Evolutionary conservation across 2,113 vertebrate genomes (phyloP).

Genomic region (Phylloscopus whistleri): DNA sequence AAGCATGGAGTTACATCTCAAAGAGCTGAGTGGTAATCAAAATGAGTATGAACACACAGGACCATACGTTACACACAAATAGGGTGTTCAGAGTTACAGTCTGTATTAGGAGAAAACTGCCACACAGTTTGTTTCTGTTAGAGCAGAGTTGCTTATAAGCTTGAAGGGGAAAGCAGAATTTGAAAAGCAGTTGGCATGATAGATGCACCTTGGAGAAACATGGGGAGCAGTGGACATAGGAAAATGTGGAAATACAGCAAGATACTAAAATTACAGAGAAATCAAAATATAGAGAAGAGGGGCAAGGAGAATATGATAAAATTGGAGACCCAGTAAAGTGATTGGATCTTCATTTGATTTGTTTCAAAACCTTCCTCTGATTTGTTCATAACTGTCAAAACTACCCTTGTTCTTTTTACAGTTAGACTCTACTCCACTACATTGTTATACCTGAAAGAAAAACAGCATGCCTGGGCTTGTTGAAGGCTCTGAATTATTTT

Average conservation of each 20-base stretch:
- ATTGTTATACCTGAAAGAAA: neutral
- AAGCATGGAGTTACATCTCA: neutral
- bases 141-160: neutral
- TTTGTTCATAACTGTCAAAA: neutral
- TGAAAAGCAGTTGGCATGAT: neutral
- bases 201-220: neutral
- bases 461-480: neutral
- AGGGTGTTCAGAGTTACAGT: neutral
- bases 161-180: neutral
- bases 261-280: neutral
- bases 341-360: neutral
- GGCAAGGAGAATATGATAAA: neutral
- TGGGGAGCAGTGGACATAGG: neutral
- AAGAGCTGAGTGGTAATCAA: neutral
- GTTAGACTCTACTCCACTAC: neutral
- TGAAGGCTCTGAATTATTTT: neutral
- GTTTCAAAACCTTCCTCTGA: neutral
- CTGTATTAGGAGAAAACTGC: neutral
- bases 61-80: neutral
- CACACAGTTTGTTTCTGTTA: neutral
- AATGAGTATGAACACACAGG: neutral
- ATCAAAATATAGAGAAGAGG: neutral
- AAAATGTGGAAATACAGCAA: neutral
- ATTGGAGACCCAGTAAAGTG: neutral
- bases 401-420: neutral